Percentiles rank a stretch among this genome's conserved stretches.
Evolutionary conservation across 2,797 vertebrate species (phyloP).

Genomic region (Falco novaeseelandiae): DNA sequence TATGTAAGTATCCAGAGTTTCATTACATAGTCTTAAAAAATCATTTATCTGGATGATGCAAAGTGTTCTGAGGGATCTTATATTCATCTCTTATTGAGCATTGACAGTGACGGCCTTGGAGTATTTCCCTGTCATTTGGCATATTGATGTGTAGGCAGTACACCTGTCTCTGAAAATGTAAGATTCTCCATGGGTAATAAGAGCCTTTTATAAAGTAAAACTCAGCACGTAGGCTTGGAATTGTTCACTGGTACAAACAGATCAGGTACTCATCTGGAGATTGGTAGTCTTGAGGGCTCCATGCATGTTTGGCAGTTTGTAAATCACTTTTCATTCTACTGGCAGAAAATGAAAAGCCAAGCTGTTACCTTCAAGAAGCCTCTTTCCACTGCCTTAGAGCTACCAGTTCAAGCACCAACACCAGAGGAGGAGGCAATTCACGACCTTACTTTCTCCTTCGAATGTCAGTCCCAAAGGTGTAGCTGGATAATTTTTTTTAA

Average conservation of each 20-base stretch:
- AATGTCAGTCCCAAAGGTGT: not conserved
- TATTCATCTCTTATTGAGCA: not conserved
- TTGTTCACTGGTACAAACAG: slow-evolving; percentile 5
- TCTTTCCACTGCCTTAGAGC: not conserved
- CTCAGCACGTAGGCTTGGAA: not conserved
- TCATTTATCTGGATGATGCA: not conserved
- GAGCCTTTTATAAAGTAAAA: slow-evolving; percentile 1
- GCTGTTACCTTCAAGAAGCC: not conserved
- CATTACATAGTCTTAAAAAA: not conserved
- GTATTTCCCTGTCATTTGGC: not conserved
- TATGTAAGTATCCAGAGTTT: not conserved
- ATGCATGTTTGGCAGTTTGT: not conserved
- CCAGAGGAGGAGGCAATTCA: not conserved
- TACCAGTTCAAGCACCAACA: not conserved
- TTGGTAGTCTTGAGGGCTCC: not conserved
- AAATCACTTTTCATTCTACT: not conserved
- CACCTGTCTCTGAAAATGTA: not conserved
- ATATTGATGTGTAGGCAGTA: not conserved
- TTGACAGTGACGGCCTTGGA: not conserved
- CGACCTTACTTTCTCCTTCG: not conserved
- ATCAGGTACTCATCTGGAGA: not conserved
- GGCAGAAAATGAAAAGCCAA: not conserved
- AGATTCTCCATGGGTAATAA: not conserved
- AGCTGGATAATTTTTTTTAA: not conserved
- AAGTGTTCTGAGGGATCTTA: not conserved